Base-by-base conservation (phyloP, 2,113 vertebrate genomes). In the Podiceps cristatus region DNA sequence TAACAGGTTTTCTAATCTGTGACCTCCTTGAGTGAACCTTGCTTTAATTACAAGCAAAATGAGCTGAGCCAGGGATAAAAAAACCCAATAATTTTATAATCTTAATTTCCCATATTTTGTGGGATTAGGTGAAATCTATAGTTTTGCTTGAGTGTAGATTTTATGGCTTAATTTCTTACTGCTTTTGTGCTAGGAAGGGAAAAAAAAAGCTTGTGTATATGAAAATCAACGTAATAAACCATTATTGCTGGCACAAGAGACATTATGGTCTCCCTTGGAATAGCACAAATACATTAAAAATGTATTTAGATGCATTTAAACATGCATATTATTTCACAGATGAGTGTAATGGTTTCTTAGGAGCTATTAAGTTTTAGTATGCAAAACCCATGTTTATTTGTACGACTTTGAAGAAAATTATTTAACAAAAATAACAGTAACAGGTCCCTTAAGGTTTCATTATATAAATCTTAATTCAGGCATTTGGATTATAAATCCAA, bases 281-380 rank as follows among this genome's bases (percentile, higher is more conserved):
- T 24, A 75, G 68, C 69, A 69, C 17, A 76, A 76, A 86, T 67
- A 56, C 63, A 94, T 96, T 96, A 94, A 93, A 94, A 96, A 90
- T 94, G 82, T 71, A 93, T 90, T 83, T 92, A 72, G 78, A 29
- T 47, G 87, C 74, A 63, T 85, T 94, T 96, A 90, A 94, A 90
- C 86, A 93, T 72, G 95, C 82, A 96, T 94, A 88, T 94, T 85
- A 90, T 94, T 94, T 88, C 81, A 69, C 74, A 90, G 90, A 68
- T 49, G 82, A 93, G 63, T 20, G 45, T 84, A 87, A 90, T 60
- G 90, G 90, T 50, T 95, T 77, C 90, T 91, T 17, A 85, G 87
- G 83, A 94, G 83, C 83, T 53, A 73, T 88, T 93, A 83, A 50
- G 28, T 20, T 75, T 90, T 55, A 66, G 53, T 45, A 69, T 64